Conservation (phyloP, 2,113 vertebrate genomes). For the Cavia aperea region DNA sequence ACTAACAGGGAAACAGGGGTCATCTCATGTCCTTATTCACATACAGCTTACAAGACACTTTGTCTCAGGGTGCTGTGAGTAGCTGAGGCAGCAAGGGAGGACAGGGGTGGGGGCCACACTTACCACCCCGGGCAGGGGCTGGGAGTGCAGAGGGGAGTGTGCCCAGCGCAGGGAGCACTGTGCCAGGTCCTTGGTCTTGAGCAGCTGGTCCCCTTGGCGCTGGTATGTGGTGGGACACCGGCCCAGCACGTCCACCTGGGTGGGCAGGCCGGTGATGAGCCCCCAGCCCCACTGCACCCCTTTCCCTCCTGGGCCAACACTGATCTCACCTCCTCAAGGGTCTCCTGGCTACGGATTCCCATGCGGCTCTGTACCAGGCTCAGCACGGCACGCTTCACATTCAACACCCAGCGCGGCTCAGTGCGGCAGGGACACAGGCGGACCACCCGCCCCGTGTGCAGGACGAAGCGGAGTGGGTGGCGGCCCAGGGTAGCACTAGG, state of each 20-base stretch:
- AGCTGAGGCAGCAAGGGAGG: accelerated
- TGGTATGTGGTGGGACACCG: slow-evolving; percentile 82
- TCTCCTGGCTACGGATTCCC: slow-evolving; percentile 49
- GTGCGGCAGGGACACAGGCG: slow-evolving; percentile 79
- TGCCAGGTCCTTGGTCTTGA: slow-evolving; percentile 81
- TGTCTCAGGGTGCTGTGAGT: neutral
- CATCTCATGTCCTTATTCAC: too few species aligned
- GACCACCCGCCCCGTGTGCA: slow-evolving; percentile 81
- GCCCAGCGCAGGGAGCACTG: slow-evolving; percentile 76
- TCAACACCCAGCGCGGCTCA: slow-evolving; percentile 85
- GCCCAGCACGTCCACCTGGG: slow-evolving; percentile 83
- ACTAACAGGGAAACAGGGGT: too few species aligned
- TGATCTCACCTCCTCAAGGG: slow-evolving; percentile 78
- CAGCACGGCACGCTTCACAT: slow-evolving; percentile 86
- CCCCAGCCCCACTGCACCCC: slow-evolving; percentile 61
- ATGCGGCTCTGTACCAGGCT: slow-evolving; percentile 83
- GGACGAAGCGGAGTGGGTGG: slow-evolving; percentile 81
- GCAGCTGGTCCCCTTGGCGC: slow-evolving; percentile 69
- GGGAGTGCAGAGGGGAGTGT: slow-evolving; percentile 76
- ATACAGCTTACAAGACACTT: too few species aligned
- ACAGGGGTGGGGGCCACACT: slow-evolving; percentile 23
- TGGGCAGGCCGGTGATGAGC: slow-evolving; percentile 68
- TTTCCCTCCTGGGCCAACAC: neutral
- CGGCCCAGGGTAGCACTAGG: slow-evolving; percentile 81
- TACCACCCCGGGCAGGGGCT: slow-evolving; percentile 76